These are phyloP conservation scores for Papilio glaucus DNA, from an alignment of 1,140 invertebrate species.

Conservation along the genomic window DNA sequence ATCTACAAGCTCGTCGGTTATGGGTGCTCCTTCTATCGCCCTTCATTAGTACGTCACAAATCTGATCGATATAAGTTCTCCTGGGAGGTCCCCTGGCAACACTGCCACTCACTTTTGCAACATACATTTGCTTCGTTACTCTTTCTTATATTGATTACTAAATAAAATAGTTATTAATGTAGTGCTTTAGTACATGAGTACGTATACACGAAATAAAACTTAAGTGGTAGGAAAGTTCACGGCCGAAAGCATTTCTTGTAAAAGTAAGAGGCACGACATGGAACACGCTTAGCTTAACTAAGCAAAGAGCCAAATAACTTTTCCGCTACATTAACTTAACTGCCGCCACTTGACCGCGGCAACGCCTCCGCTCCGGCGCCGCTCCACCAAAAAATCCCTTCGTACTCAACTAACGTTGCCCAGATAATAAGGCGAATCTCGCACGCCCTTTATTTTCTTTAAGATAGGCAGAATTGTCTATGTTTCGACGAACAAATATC, in stretches of 20 bases:
- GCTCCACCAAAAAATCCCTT: conserved; percentile 46
- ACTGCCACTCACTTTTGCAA: too few relatives aligned
- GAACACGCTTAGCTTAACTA: conserved; percentile 53
- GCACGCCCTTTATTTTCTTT: not conserved
- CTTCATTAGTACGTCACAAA: too few relatives aligned
- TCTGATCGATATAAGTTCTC: too few relatives aligned
- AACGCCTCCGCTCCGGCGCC: conserved; percentile 24
- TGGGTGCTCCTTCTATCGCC: too few relatives aligned
- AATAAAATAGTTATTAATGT: too few relatives aligned
- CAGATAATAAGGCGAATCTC: conserved; percentile 4
- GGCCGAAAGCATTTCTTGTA: conserved; percentile 18
- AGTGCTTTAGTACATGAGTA: not conserved
- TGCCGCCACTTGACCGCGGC: conserved; percentile 48
- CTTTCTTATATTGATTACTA: too few relatives aligned
- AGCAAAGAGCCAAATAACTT: conserved; percentile 55
- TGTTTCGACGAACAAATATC: too few relatives aligned
- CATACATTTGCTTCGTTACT: too few relatives aligned
- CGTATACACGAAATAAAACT: conserved; percentile 48
- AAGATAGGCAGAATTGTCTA: not conserved
- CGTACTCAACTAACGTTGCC: not conserved
- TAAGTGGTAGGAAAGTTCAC: conserved; percentile 30
- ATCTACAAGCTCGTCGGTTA: too few relatives aligned
- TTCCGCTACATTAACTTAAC: conserved; percentile 64
- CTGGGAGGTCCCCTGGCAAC: too few relatives aligned
- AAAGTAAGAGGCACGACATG: conserved; percentile 10